Evolutionary conservation across 2,113 vertebrate species (phyloP).

Genomic region (Bujurquina vittata): DNA sequence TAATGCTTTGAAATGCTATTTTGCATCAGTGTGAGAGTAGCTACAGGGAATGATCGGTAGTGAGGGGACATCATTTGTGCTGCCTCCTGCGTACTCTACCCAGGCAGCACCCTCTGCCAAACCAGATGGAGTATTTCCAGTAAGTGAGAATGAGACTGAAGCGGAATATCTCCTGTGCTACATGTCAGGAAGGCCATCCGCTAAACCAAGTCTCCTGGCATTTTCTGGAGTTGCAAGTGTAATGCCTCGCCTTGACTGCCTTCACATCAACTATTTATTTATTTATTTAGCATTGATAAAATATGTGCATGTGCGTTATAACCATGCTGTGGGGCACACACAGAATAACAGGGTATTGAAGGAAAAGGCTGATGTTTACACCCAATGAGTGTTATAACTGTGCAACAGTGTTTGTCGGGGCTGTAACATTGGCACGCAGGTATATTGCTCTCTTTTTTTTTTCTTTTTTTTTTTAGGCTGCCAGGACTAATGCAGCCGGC

Average conservation of each 20-base stretch:
- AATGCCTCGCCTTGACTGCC: constrained; percentile 34
- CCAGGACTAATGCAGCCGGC: constrained; percentile 56
- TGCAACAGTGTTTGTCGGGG: not conserved
- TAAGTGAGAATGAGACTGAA: not conserved
- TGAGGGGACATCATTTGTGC: not conserved
- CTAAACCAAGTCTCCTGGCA: not conserved
- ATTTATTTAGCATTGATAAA: constrained; percentile 41
- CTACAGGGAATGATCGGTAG: not conserved
- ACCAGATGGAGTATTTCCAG: constrained; percentile 3
- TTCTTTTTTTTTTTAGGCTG: not conserved
- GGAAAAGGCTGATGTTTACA: constrained; percentile 36
- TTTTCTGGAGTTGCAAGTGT: not conserved
- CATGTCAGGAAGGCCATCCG: not conserved
- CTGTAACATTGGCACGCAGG: constrained; percentile 74
- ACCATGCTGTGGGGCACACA: constrained; percentile 40
- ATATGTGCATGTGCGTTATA: constrained; percentile 40
- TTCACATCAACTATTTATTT: not conserved
- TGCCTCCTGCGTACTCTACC: no score
- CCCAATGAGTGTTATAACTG: constrained; percentile 22
- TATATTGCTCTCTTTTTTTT: constrained; percentile 71
- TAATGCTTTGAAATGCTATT: not conserved
- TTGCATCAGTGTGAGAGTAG: not conserved
- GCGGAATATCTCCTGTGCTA: not conserved
- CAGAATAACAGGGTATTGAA: constrained; percentile 19
- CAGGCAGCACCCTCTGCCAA: not conserved